Base-by-base conservation (phyloP, 2,797 vertebrate genomes). In the Falco naumanni region DNA sequence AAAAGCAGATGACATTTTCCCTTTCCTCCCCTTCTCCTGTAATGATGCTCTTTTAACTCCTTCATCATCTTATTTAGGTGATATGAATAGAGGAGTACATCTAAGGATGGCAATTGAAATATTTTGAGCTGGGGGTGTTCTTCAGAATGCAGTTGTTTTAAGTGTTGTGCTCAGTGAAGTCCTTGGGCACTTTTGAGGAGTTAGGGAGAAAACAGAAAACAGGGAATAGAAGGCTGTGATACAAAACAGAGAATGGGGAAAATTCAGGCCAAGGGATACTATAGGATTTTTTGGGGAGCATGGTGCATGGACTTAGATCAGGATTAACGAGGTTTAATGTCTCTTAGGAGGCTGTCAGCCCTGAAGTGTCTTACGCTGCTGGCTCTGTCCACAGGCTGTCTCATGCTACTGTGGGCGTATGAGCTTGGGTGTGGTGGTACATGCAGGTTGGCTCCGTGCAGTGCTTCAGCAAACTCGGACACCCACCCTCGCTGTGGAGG, bases 1-100 rank as follows among this genome's bases (percentile, higher is more conserved):
- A 94, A 94, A 95, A 90, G 59, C 89, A 93, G 80, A 95, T 66
- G 41, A 92, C 83, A 84, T 93, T 79, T 83, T 95, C 82, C 69
- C 77, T 94, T 95, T 84, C 84, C 84, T 84, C 81, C 80, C 64
- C 72, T 66, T 72, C 54, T 79, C 68, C 65, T 84, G 34, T 64
- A 89, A 84, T 53, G 85, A 87, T 94, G 85, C 79, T 95, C 60
- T 76, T 66, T 87, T 95, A 87, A 78, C 89, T 95, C 89, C 81
- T 87, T 72, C 84, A 50, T 71, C 56, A 39, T 85, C 66, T 69
- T 41, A 19, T 34, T 57, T 4, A 20, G 85, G 59, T 50, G 22
- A 6, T 13, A 50, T 1, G 4, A 72, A 5, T 16, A 66, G 37
- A 71, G 51, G 33, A 84, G 47, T 47, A 71, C 33, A 61, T 79